These are phyloP conservation scores for Orthonevra nobilis DNA, from an alignment of 2,888 invertebrate species.

Conservation along the genomic window DNA sequence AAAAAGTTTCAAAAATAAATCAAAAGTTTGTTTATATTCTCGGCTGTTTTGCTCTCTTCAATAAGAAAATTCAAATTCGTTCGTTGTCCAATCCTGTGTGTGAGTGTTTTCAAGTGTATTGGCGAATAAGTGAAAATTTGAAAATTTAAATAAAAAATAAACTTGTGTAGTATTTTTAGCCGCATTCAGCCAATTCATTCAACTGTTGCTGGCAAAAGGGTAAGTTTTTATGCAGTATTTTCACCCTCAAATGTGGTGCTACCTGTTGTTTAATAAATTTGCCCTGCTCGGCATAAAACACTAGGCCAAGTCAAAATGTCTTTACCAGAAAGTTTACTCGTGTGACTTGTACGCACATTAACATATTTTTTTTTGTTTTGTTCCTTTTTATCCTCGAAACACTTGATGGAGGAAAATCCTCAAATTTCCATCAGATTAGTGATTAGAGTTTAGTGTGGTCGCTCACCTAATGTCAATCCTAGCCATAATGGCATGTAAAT, in stretches of 20 bases:
- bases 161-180: background rate
- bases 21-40: constrained; percentile 62
- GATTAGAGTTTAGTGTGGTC: constrained; percentile 49
- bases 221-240: constrained; percentile 11
- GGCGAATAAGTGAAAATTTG: constrained; percentile 33
- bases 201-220: constrained; percentile 57
- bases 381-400: no score
- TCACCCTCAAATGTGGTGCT: background rate
- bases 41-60: constrained; percentile 17
- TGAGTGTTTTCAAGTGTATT: constrained; percentile 28
- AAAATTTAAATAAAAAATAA: constrained; percentile 3
- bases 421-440: constrained; percentile 50
- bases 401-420: constrained; percentile 5
- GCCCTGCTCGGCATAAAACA: background rate
- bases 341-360: constrained; percentile 29
- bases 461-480: constrained; percentile 50
- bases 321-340: constrained; percentile 1
- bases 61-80: constrained; percentile 40
- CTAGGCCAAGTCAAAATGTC: background rate
- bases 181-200: background rate
- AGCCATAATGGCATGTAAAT: constrained; percentile 58
- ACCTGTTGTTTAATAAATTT: constrained; percentile 31
- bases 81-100: background rate
- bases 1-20: constrained; percentile 53
- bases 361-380: constrained; percentile 26